phyloP scores from a whole-genome alignment of 2,797 vertebrate species.

The Pipistrellus nathusii region DNA sequence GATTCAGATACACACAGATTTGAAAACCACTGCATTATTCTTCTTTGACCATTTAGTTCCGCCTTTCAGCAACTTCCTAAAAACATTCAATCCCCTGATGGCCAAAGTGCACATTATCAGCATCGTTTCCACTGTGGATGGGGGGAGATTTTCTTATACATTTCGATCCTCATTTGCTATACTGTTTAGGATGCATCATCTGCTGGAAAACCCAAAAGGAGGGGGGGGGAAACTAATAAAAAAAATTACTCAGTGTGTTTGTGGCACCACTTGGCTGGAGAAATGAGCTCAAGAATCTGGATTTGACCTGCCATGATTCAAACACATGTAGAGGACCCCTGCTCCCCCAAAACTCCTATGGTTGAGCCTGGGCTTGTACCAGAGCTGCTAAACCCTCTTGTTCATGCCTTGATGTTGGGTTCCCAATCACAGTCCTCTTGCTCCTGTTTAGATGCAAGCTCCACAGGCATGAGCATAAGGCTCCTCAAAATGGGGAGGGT shows the following conservation, averaged over 20 bases:
- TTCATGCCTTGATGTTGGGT: background rate
- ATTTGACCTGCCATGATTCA: background rate
- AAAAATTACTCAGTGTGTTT: background rate
- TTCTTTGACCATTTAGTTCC: background rate
- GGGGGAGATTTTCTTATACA: background rate
- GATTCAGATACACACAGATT: background rate
- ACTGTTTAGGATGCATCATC: background rate
- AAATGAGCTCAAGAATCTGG: background rate
- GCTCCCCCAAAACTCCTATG: rapidly evolving
- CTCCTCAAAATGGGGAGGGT: background rate
- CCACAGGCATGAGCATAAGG: background rate
- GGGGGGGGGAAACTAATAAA: background rate
- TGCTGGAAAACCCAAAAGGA: background rate
- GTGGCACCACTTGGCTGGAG: background rate
- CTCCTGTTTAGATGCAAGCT: background rate
- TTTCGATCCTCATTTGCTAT: background rate
- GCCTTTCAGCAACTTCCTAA: background rate
- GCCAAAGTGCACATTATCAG: background rate
- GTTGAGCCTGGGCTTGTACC: background rate
- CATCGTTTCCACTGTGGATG: background rate
- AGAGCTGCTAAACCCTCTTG: background rate
- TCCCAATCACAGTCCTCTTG: background rate
- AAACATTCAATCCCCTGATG: background rate
- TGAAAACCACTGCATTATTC: background rate
- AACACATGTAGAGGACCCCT: background rate